These are phyloP conservation scores for Sinocyclocheilus anshuiensis DNA, from an alignment of 2,113 vertebrate genomes.

Conservation along the genomic window DNA sequence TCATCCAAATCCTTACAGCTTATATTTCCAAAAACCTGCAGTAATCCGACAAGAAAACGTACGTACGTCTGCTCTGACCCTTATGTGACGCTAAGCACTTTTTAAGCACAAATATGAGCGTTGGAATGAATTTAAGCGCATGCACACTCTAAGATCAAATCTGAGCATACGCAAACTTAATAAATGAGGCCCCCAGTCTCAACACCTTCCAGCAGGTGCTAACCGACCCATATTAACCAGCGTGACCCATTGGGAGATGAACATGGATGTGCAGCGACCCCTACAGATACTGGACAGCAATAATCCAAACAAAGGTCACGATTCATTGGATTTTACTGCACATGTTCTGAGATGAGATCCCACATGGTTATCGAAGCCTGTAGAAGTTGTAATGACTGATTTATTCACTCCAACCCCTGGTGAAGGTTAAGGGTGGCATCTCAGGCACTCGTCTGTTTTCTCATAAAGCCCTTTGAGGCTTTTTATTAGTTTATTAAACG, in stretches of 20 bases:
- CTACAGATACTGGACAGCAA: neutral
- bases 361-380: conserved; percentile 41
- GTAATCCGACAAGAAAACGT: no score
- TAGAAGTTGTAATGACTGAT: conserved; percentile 49
- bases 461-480: conserved; percentile 38
- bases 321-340: conserved; percentile 46
- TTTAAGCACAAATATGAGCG: no score
- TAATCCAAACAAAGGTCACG: conserved; percentile 43
- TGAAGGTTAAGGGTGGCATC: conserved; percentile 22
- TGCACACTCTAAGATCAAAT: no score
- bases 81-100: no score
- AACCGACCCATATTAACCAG: neutral
- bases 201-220: neutral
- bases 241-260: neutral
- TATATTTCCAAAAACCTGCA: no score
- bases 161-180: no score
- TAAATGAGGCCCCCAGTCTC: neutral
- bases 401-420: conserved; percentile 42
- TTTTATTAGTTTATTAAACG: conserved; percentile 56
- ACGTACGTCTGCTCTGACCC: no score
- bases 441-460: conserved; percentile 27
- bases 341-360: conserved; percentile 21
- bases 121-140: no score
- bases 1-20: no score
- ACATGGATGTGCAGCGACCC: neutral